Conservation (phyloP, 2,113 vertebrate species). For the Gavia stellata region DNA sequence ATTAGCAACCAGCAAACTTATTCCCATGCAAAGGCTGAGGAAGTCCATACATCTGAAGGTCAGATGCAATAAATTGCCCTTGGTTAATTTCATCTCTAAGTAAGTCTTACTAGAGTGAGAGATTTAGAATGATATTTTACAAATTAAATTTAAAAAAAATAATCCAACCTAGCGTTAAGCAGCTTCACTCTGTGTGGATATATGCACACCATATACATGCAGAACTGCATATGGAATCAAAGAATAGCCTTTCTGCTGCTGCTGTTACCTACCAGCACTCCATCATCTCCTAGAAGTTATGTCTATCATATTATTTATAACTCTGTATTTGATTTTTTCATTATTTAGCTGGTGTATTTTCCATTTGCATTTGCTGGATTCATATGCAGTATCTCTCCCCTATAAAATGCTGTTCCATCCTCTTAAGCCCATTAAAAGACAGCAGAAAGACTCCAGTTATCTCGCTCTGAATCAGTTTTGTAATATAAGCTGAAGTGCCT, state of each 20-base stretch:
- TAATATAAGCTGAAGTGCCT: background rate
- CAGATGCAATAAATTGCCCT: background rate
- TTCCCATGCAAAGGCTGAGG: background rate
- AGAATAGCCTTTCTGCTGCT: background rate
- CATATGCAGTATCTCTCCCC: background rate
- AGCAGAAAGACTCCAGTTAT: background rate
- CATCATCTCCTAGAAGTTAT: background rate
- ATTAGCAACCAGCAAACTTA: background rate
- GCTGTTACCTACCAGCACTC: background rate
- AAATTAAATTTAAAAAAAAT: background rate
- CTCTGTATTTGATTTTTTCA: background rate
- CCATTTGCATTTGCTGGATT: background rate
- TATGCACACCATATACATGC: background rate
- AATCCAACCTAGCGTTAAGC: background rate
- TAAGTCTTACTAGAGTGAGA: background rate
- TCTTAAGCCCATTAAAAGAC: background rate
- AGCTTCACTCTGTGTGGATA: background rate
- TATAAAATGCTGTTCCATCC: background rate
- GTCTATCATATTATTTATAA: background rate
- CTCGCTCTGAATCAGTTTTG: background rate
- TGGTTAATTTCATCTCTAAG: background rate
- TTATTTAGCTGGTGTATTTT: background rate
- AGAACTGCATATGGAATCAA: background rate
- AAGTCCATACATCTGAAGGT: background rate
- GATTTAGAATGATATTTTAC: background rate